Base-by-base conservation (phyloP, 2,113 vertebrate genomes). In the Zosterops pallidus region DNA sequence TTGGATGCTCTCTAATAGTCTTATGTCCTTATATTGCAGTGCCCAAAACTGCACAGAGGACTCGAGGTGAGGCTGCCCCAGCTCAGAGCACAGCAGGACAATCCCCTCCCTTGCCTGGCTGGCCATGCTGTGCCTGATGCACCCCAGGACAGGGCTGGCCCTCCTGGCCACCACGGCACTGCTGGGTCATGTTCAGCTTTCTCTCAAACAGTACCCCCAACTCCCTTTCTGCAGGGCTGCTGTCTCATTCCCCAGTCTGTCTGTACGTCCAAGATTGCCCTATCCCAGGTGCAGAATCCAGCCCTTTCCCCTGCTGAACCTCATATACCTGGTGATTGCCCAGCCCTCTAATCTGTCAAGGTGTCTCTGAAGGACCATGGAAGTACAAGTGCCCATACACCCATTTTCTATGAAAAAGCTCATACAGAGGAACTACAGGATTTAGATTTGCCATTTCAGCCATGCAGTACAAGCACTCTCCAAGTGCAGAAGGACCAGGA, bases 71-170 rank as follows among this genome's bases (percentile, higher is more conserved):
- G 39, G 68, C 26, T 1, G 2, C 11, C 9, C 49, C 39, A 63
- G 47, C 1, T 5, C 47, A 63, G 26, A 26, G 39, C 26, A 72
- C 14, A 55, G 39, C 3, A 4, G 49, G n/a, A 55, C 41, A 39
- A 55, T 74, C 23, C 17, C 49, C 41, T 39, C 41, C 33, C 41
- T 74, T 55, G 14, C 33, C 57, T 0, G 0, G 41, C 11, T 74
- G 13, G 17, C 1, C 7, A 33, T 46, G 49, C 39, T 63, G 39
- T 14, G 17, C 49, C 26, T 72, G 18, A 55, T 64, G 47, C 9
- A 2, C 11, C 39, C 28, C 14, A 14, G 7, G 28, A 14, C 18
- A 74, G 1, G 7, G 5, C 0, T 84, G 59, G 2, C 14, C 12
- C 18, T n/a, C 14, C 49, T 74, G 28, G 18, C 41, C 74, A n/a